phyloP scores from a whole-genome alignment of 1,140 invertebrate genomes.

The Diorhabda carinulata region DNA sequence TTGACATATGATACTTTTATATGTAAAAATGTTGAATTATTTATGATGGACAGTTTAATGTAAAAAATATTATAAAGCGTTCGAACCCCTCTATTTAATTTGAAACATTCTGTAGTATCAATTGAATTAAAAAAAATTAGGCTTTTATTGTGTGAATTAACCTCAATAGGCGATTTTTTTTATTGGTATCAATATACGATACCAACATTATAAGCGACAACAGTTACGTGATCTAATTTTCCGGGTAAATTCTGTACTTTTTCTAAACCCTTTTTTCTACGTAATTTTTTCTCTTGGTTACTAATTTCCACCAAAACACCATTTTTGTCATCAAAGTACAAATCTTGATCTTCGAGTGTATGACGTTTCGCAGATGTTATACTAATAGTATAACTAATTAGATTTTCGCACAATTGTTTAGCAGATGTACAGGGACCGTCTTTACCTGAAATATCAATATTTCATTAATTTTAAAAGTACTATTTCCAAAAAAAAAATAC shows the following conservation, averaged over 20 bases:
- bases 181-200: neutral
- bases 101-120: too few species aligned
- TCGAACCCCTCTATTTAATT: too few species aligned
- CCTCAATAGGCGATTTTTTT: too few species aligned
- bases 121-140: too few species aligned
- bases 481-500: too few species aligned
- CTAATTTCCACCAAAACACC: slow-evolving; percentile 55
- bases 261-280: slow-evolving; percentile 67
- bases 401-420: slow-evolving; percentile 65
- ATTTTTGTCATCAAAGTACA: slow-evolving; percentile 63
- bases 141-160: too few species aligned
- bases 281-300: slow-evolving; percentile 60
- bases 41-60: too few species aligned
- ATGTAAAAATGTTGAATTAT: too few species aligned
- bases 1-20: too few species aligned
- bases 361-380: slow-evolving; percentile 74
- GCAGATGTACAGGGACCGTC: slow-evolving; percentile 54
- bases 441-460: slow-evolving; percentile 33
- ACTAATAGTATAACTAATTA: slow-evolving; percentile 74
- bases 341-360: slow-evolving; percentile 75
- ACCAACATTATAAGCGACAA: slow-evolving; percentile 77
- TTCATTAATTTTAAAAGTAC: neutral
- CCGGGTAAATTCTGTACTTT: slow-evolving; percentile 73
- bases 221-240: slow-evolving; percentile 89
- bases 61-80: too few species aligned